Base-by-base conservation (phyloP, 2,888 invertebrate genomes). In the Pseudolycoriella hygida region DNA sequence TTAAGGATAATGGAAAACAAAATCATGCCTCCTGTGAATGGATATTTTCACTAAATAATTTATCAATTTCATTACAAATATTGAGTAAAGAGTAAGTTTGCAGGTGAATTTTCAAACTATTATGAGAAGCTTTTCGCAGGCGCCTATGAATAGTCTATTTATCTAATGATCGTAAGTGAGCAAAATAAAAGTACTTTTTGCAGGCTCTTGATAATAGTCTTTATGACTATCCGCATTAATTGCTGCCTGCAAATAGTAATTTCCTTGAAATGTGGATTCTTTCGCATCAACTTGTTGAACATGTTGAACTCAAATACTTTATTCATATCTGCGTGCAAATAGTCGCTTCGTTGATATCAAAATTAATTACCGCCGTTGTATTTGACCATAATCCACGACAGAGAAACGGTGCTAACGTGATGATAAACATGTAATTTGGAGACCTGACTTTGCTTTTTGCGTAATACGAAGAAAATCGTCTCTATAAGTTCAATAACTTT, bases 391-490 rank as follows among this genome's bases (percentile, higher is more conserved):
- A 44, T 40, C 44, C 44, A 44, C 17, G 40, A 30, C 14, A 44
- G 14, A n/a, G 31, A 17, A 8, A 40, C 44, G 11, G 44, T 44
- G n/a, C 40, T 40, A 2, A 18, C 18, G n/a, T 44, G 44, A 40
- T 44, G 44, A 40, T 44, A 44, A 3, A 44, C 44, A 44, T 44
- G 44, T 17, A 44, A 18, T 31, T 44, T 44, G 3, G 44, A 44
- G 14, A 44, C 39, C 40, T 44, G 44, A 32, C 14, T 44, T 18
- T 44, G 44, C 18, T 44, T 44, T 25, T 44, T 44, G 10, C 44
- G 39, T 11, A 44, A 17, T 31, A 44, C 44, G 40, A 44, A 44
- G 31, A 44, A 44, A 31, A 44, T 30, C 6, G 44, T 44, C 38
- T 44, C 44, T n/a, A 44, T 17, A 3, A 44, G 19, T 31, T 44